These are phyloP conservation scores for Zapornia atra DNA, from an alignment of 2,113 vertebrate species.

Conservation along the genomic window DNA sequence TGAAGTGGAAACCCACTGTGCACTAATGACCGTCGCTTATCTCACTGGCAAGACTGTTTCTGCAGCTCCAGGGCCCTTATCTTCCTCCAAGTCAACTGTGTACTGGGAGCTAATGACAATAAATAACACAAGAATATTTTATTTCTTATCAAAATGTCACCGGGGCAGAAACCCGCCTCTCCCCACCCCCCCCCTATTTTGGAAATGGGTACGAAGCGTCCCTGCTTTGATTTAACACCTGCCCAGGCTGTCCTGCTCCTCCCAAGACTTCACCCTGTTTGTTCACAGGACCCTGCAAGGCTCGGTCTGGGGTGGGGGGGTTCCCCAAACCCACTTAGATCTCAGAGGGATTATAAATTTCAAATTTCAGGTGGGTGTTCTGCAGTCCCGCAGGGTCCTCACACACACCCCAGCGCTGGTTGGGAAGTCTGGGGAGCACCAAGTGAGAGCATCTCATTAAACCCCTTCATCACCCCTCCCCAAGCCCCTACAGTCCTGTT, in stretches of 20 bases:
- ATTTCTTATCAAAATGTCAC: neutral
- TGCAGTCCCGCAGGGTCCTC: neutral
- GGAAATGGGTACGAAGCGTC: neutral
- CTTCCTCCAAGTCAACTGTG: neutral
- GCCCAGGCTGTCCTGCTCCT: neutral
- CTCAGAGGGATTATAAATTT: neutral
- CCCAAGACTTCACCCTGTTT: neutral
- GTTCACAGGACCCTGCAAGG: fast-evolving
- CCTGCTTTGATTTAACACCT: neutral
- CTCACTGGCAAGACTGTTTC: neutral
- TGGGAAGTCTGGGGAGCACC: neutral
- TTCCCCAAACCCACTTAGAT: neutral
- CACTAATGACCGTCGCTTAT: neutral
- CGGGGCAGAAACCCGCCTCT: no score
- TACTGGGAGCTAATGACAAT: neutral
- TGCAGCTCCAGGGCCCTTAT: neutral
- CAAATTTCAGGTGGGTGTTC: neutral
- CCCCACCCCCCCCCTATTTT: neutral
- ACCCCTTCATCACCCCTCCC: fast-evolving
- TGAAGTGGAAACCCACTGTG: neutral
- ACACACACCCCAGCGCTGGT: fast-evolving
- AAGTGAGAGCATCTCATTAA: neutral
- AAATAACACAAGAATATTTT: neutral
- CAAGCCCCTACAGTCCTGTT: fast-evolving
- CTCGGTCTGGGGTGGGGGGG: fast-evolving